phyloP scores from a whole-genome alignment of 2,797 vertebrate species.

The Sternotherus odoratus region DNA sequence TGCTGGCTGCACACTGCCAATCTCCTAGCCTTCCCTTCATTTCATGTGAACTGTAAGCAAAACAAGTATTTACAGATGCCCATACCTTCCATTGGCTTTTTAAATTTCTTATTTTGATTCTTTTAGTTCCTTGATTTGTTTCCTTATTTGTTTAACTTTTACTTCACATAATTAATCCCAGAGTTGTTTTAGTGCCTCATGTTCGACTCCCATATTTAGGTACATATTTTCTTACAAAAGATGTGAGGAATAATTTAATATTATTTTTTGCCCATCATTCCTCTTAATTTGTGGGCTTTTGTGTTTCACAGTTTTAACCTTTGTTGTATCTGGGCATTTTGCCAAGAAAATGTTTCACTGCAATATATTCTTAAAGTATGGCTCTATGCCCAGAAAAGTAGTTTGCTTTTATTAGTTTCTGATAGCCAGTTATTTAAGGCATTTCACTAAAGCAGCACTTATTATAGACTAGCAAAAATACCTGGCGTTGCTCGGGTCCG shows the following conservation, averaged over 20 bases:
- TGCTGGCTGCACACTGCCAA: neutral
- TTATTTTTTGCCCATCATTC: neutral
- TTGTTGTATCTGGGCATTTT: neutral
- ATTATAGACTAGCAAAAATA: too few relatives aligned
- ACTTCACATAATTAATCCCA: neutral
- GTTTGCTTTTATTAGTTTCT: neutral
- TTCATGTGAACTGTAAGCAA: neutral
- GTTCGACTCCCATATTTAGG: neutral
- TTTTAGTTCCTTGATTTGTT: neutral
- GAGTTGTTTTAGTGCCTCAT: neutral
- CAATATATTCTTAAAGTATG: neutral
- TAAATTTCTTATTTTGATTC: neutral
- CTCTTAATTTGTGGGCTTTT: neutral
- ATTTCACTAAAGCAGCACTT: neutral
- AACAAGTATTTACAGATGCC: neutral
- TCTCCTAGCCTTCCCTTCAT: neutral
- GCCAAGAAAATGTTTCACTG: neutral
- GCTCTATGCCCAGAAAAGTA: neutral
- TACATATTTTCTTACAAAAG: neutral
- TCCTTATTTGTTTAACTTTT: neutral
- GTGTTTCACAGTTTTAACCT: neutral
- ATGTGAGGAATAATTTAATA: neutral
- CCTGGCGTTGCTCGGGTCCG: too few relatives aligned
- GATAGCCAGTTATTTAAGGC: neutral
- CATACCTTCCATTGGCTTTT: neutral